phyloP scores from a whole-genome alignment of 2,113 vertebrate genomes.

The Equus przewalskii region DNA sequence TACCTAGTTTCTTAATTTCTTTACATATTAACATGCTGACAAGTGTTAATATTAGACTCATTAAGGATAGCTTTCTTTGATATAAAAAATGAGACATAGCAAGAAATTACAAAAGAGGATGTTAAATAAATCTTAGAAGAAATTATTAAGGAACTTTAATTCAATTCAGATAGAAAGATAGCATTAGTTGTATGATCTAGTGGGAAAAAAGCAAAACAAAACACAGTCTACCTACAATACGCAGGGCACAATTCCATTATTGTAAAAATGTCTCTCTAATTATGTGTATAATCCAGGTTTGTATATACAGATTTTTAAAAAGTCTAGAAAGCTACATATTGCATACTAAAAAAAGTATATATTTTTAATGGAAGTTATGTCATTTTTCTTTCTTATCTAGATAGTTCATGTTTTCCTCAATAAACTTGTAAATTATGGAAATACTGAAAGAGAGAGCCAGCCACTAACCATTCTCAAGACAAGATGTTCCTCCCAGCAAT shows the following conservation, averaged over 20 bases:
- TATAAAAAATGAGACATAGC: background rate
- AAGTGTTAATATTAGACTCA: background rate
- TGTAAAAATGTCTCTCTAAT: background rate
- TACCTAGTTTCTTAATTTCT: background rate
- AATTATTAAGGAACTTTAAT: background rate
- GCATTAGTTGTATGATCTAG: background rate
- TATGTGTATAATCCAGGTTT: background rate
- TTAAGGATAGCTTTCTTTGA: background rate
- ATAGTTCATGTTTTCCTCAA: background rate
- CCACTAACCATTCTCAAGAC: background rate
- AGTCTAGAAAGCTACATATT: background rate
- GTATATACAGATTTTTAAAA: background rate
- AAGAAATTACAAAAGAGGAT: background rate
- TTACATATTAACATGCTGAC: background rate
- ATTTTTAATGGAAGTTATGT: background rate
- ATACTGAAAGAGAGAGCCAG: background rate
- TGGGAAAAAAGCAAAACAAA: accelerated
- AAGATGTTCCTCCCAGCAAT: background rate
- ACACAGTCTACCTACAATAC: background rate
- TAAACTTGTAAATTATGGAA: background rate
- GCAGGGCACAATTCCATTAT: background rate
- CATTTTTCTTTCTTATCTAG: background rate
- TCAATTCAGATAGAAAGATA: background rate
- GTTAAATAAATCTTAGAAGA: background rate
- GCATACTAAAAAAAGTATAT: background rate